phyloP scores from a whole-genome alignment of 2,888 invertebrate genomes.

The Brachypalpus laphriformis region DNA sequence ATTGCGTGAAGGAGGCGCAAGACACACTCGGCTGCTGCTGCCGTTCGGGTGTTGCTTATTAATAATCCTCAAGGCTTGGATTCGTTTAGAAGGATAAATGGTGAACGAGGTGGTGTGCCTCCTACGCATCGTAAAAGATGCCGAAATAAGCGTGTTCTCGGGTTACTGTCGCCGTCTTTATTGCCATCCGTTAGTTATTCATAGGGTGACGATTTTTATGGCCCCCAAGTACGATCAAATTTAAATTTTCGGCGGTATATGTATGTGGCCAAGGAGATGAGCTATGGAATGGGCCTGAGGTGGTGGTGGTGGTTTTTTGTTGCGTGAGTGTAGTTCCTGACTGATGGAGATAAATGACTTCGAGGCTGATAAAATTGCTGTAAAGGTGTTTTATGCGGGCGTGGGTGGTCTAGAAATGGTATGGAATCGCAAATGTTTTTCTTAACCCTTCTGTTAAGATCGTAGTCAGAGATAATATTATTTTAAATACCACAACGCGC shows the following conservation, averaged over 20 bases:
- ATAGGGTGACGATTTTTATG: slow-evolving; percentile 71
- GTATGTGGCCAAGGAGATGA: slow-evolving; percentile 28
- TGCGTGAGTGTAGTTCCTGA: not conserved
- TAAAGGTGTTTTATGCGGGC: slow-evolving; percentile 16
- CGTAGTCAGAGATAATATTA: not conserved
- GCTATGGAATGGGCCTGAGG: slow-evolving; percentile 1
- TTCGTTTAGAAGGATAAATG: slow-evolving; percentile 13
- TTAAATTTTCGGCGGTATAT: slow-evolving; percentile 51
- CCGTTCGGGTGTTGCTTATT: slow-evolving; percentile 57
- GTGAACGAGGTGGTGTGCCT: slow-evolving; percentile 11
- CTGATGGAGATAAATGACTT: slow-evolving; percentile 46
- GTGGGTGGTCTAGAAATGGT: not conserved
- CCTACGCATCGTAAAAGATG: slow-evolving; percentile 55
- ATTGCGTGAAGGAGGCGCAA: slow-evolving; percentile 39
- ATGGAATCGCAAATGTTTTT: not conserved
- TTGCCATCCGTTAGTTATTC: slow-evolving; percentile 64
- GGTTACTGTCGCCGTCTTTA: slow-evolving; percentile 72
- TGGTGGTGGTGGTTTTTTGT: slow-evolving; percentile 1
- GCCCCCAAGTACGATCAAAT: slow-evolving; percentile 59
- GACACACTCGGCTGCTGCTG: slow-evolving; percentile 10
- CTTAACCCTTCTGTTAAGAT: not conserved
- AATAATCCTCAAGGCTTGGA: slow-evolving; percentile 52
- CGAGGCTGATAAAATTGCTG: slow-evolving; percentile 15
- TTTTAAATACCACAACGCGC: slow-evolving; percentile 2
- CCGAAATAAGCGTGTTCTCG: slow-evolving; percentile 53